Base-by-base conservation (phyloP, 2,113 vertebrate species). In the Nothocercus julius region DNA sequence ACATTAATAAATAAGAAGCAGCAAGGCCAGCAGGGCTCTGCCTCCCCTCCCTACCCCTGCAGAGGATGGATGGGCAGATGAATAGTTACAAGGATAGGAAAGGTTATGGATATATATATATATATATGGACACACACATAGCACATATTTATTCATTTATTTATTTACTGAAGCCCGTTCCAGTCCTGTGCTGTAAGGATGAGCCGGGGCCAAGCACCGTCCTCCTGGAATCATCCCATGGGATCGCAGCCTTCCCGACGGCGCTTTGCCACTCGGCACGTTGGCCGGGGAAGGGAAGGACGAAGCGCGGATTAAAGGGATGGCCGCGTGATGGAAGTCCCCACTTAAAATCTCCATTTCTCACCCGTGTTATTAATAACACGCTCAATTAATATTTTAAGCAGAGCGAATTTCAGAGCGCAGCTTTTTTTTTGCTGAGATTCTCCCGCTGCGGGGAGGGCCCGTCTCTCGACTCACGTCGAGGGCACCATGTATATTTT, bases 381-480 rank as follows among this genome's bases (percentile, higher is more conserved):
- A 53, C 56, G 58, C 2, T 4, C 47, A 86, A 95, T 97, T 79
- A 97, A 97, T 97, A 97, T 97, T 97, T 97, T 93, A 97, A 95
- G 79, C 7, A 1, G 13, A 84, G 77, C 88, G 91, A 90, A 92
- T 96, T 86, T 79, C 76, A 70, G 83, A 93, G 51, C 49, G 47
- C 59, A 89, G 83, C 7, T 36, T 88, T 89, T 84, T 34, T 87
- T 89, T 82, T 1, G 5, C 63, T 73, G 83, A 76, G 88, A 54
- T 76, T 78, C 51, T 20, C 27, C 14, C 1, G 1, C 6, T 6
- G 22, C 0, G 34, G 19, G 19, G 16, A 51, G 30, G 49, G 20
- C 18, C 13, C 13, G 8, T 90, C 61, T 62, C 20, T 20, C 7
- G 25, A 59, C 12, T 66, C 83, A 40, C 28, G 32, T 53, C 7